Evolutionary conservation across 2,113 vertebrate genomes (phyloP).

Genomic region (Phalacrocorax brasilianus): DNA sequence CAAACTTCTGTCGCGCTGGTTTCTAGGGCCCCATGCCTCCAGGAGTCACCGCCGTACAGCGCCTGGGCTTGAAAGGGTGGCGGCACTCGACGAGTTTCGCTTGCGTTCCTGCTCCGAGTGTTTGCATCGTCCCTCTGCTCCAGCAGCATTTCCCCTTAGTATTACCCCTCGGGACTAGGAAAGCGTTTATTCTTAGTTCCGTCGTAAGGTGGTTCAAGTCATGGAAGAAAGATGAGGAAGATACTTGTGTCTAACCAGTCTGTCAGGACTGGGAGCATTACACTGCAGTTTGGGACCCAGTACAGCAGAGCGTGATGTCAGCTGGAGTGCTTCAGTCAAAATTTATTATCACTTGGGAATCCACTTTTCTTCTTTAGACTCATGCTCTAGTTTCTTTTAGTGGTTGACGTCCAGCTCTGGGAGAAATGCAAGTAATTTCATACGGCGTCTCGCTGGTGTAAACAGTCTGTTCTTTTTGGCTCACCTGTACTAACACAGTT

Average conservation of each 20-base stretch:
- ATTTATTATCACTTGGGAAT: neutral
- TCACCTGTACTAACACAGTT: neutral
- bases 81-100: rapidly evolving
- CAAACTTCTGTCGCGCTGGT: neutral
- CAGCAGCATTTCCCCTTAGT: neutral
- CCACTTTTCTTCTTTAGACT: neutral
- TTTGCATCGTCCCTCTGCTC: neutral
- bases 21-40: neutral
- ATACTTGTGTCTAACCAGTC: neutral
- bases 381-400: neutral
- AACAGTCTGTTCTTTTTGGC: neutral
- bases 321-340: neutral
- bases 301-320: neutral
- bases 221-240: neutral
- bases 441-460: neutral
- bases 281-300: neutral
- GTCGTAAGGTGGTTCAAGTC: neutral
- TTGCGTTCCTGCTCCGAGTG: neutral
- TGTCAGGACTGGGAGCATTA: neutral
- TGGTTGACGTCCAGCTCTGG: neutral
- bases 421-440: neutral
- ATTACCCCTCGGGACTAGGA: neutral
- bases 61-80: neutral
- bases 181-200: neutral
- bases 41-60: rapidly evolving